A percentile compares a stretch with the other conserved stretches of the same genome.
phyloP scores from a whole-genome alignment of 2,797 vertebrate species.

The Arrhamphus sclerolepis region DNA sequence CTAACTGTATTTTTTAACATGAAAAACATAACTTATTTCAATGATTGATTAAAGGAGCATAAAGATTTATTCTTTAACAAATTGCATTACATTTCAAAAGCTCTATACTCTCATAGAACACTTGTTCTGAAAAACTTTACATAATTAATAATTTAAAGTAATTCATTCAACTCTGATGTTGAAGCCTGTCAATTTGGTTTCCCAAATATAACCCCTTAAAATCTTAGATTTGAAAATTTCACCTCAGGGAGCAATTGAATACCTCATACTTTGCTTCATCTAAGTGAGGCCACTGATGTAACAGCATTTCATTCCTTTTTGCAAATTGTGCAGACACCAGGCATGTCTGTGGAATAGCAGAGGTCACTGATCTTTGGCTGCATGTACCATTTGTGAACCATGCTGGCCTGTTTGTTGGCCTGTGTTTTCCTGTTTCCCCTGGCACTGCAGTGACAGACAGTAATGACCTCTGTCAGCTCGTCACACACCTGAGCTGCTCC shows the following conservation, averaged over 20 bases:
- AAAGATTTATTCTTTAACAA: too few species aligned
- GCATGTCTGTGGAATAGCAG: conserved; percentile 35
- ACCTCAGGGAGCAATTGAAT: neutral
- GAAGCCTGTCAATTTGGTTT: too few species aligned
- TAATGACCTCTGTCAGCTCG: conserved; percentile 46
- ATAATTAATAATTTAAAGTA: too few species aligned
- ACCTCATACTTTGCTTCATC: neutral
- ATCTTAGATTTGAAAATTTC: too few species aligned
- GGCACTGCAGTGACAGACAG: conserved; percentile 36
- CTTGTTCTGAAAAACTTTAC: too few species aligned
- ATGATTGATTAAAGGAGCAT: too few species aligned
- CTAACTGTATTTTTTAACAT: too few species aligned
- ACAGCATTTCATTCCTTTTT: conserved; percentile 9
- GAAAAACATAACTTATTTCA: too few species aligned
- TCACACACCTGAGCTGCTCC: conserved; percentile 40
- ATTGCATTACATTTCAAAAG: too few species aligned
- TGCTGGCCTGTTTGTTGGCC: conserved; percentile 36
- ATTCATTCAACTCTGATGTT: too few species aligned
- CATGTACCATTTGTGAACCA: conserved; percentile 27
- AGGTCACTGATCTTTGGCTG: conserved; percentile 32
- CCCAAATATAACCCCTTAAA: too few species aligned
- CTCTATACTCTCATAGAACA: too few species aligned
- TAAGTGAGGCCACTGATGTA: neutral
- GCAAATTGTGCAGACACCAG: conserved; percentile 24
- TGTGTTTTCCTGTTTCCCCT: conserved; percentile 31